These are phyloP conservation scores for Pinctada fucata DNA, from an alignment of 2,888 invertebrate species.

Conservation along the genomic window DNA sequence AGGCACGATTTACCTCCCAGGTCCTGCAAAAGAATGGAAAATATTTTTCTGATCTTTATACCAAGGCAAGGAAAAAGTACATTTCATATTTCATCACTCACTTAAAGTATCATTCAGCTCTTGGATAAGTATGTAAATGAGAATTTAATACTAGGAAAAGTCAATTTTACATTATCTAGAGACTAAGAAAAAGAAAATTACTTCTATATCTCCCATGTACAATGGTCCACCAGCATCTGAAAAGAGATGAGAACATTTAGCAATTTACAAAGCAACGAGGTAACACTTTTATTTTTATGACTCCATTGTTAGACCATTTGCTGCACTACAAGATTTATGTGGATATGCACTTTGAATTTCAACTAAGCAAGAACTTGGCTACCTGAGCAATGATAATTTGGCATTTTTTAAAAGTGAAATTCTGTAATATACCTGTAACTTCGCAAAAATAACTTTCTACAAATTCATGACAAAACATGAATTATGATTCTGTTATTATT, in stretches of 20 bases:
- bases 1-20: conserved; percentile 58
- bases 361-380: neutral
- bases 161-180: conserved; percentile 2
- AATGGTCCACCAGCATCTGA: conserved; percentile 64
- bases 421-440: too few species aligned
- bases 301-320: too few species aligned
- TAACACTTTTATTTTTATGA: too few species aligned
- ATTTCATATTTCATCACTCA: neutral
- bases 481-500: too few species aligned
- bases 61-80: neutral
- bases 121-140: neutral
- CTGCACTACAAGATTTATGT: neutral
- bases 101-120: neutral
- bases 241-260: conserved; percentile 5
- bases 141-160: neutral
- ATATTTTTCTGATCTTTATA: neutral
- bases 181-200: conserved; percentile 22
- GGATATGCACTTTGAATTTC: neutral
- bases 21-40: conserved; percentile 56
- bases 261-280: too few species aligned
- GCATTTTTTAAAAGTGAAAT: too few species aligned
- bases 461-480: too few species aligned
- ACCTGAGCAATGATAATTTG: too few species aligned
- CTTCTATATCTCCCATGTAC: conserved; percentile 63
- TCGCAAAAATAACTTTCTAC: too few species aligned